Base-by-base conservation (phyloP, 1,140 invertebrate genomes). In the Ceratosolen solmsi region DNA sequence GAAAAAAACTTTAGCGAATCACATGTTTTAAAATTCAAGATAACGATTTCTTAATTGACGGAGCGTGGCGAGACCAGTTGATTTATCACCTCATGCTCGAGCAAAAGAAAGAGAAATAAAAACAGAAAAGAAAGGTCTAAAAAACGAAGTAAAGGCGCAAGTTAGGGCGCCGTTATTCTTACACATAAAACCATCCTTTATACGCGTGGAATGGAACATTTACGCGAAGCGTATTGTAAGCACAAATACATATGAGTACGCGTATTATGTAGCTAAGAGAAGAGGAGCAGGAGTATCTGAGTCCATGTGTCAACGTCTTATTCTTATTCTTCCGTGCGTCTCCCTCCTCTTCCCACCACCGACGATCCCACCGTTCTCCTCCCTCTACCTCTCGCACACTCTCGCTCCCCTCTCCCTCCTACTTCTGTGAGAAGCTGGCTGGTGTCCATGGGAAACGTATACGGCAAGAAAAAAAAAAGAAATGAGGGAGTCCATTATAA, bases 241-340 rank as follows among this genome's bases (percentile, higher is more conserved):
- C 68, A 46, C 56, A 58, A 17, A 68, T 38, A 68, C 2, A 68
- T n/a, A 38, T 13, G 51, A 38, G 17, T 9, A 33, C 9, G 33
- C 33, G 33, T 22, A 68, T 68, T 68, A 68, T 38, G 15, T 38
- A 20, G 60, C 17, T 8, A 0, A 8, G 63, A 38, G 63, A 38
- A 25, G 33, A 68, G n/a, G 15, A 54, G 71, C 27, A 41, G 17
- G 30, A 33, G 30, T 1, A 58, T 15, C 77, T 82, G 83, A 81
- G 78, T 85, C 83, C 85, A 84, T 87, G 89, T 89, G 90, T 91
- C 89, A 90, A 89, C 90, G 88, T 91, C 89, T 89, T 89, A 90
- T 90, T 90, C 88, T 90, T 87, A 88, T 88, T 89, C 87, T 88
- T 86, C 79, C 79, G 82, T 77, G 83, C 80, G 78, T 80, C 84